A percentile compares a stretch with the other conserved stretches of the same genome.
Conservation (phyloP, 30 jellyfish, hydroid and myxozoan species). For the Hydractinia echinata region DNA sequence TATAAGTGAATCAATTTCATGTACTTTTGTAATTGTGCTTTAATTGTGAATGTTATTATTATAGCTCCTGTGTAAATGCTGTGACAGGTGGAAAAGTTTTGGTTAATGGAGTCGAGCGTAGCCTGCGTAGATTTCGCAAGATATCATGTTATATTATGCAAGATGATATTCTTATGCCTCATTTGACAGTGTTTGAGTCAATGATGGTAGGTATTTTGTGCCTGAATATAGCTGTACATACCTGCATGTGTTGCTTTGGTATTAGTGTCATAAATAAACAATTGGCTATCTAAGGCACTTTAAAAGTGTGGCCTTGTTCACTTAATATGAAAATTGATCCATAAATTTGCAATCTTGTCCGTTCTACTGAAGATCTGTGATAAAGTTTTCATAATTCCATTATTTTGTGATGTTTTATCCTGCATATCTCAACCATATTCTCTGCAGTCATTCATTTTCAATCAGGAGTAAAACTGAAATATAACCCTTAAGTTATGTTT, state of each 20-base stretch:
- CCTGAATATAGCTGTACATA: neutral
- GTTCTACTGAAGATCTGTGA: too few relatives aligned
- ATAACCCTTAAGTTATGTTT: neutral
- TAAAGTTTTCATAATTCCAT: too few relatives aligned
- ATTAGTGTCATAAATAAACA: neutral
- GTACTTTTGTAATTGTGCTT: neutral
- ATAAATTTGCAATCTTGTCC: too few relatives aligned
- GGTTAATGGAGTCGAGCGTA: constrained; percentile 82
- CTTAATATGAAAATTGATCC: too few relatives aligned
- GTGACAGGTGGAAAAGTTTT: constrained; percentile 81
- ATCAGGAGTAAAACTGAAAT: too few relatives aligned
- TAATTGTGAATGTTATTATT: neutral
- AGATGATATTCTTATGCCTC: constrained; percentile 94
- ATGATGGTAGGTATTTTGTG: constrained; percentile 72
- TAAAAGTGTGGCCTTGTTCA: neutral
- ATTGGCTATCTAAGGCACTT: neutral
- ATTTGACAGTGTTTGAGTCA: constrained; percentile 87
- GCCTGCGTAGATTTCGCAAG: constrained; percentile 80
- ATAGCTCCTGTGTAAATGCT: constrained; percentile 47
- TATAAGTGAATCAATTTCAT: too few relatives aligned
- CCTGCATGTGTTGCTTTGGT: neutral
- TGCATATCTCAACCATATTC: too few relatives aligned
- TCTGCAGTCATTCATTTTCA: too few relatives aligned
- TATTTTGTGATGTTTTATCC: too few relatives aligned
- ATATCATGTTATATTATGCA: constrained; percentile 94